A percentile compares a stretch with the other conserved stretches of the same genome.
Conservation (phyloP, 2,888 invertebrate genomes). For the Lucinisca nassula region DNA sequence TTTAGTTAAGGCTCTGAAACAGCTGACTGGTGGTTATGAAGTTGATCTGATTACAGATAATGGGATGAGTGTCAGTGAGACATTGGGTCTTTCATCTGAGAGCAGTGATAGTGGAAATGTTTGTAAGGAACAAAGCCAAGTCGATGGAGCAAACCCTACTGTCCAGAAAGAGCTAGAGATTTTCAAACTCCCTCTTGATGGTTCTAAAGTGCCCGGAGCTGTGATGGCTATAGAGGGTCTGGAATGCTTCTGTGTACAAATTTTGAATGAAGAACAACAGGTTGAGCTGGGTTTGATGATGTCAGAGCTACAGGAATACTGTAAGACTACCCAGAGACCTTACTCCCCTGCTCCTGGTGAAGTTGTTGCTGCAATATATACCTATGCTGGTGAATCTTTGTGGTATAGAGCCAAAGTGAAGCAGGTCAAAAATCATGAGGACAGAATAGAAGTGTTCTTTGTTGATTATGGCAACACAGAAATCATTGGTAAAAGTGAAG, state of each 20-base stretch:
- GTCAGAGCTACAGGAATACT: conserved; percentile 33
- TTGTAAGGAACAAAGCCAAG: not conserved
- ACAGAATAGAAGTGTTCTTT: conserved; percentile 76
- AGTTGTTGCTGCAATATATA: conserved; percentile 65
- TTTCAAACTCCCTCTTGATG: not conserved
- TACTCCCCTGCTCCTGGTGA: conserved; percentile 67
- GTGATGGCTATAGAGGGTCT: conserved; percentile 48
- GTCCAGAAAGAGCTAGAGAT: not conserved
- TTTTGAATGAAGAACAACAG: conserved; percentile 36
- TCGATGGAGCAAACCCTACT: not conserved
- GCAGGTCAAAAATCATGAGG: conserved; percentile 59
- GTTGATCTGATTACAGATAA: not conserved
- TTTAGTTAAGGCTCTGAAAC: not conserved
- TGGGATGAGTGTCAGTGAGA: not conserved
- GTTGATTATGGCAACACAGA: conserved; percentile 85
- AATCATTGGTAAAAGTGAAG: conserved; percentile 90
- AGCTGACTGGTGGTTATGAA: not conserved
- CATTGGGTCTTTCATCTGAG: not conserved
- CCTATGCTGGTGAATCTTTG: conserved; percentile 59
- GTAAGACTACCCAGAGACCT: not conserved
- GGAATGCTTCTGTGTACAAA: conserved; percentile 41
- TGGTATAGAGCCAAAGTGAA: conserved; percentile 82
- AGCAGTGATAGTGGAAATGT: not conserved
- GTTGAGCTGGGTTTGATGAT: conserved; percentile 37
- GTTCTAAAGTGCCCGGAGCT: conserved; percentile 10